Percentiles rank a stretch among this genome's conserved stretches.
Conservation (phyloP, 2,113 vertebrate genomes). For the Calypte anna region DNA sequence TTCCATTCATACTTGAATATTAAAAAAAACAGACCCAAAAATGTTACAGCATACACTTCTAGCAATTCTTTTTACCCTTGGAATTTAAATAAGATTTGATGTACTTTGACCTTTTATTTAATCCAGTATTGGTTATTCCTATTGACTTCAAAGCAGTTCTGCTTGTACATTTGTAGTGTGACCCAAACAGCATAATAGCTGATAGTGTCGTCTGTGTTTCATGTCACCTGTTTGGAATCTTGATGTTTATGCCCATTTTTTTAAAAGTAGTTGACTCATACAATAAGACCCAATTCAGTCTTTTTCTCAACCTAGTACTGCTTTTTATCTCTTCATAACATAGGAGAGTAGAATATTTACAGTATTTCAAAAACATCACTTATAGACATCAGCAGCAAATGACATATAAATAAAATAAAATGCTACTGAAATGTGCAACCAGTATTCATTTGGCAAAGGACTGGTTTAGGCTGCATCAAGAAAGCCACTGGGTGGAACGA, state of each 20-base stretch:
- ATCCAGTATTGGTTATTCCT: conserved; percentile 11
- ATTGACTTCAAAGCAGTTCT: conserved; percentile 34
- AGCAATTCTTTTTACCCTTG: background rate
- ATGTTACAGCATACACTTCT: background rate
- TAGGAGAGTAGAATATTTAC: background rate
- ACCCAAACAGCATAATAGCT: background rate
- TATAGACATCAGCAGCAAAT: background rate
- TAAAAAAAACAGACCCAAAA: background rate
- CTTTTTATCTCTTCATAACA: background rate
- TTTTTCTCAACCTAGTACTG: background rate
- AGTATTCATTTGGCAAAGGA: background rate
- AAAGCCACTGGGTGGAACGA: background rate
- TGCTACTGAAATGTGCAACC: background rate
- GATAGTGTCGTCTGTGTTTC: background rate
- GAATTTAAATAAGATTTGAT: background rate
- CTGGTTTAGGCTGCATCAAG: background rate
- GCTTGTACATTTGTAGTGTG: background rate
- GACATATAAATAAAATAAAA: background rate
- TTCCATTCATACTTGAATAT: background rate
- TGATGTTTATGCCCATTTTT: background rate
- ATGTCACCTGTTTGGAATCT: background rate
- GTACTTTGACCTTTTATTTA: background rate
- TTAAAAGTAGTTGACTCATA: background rate
- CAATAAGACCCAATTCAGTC: background rate
- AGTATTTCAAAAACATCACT: background rate